These are phyloP conservation scores for Euclidia mi DNA, from an alignment of 2,888 invertebrate species.

Conservation along the genomic window DNA sequence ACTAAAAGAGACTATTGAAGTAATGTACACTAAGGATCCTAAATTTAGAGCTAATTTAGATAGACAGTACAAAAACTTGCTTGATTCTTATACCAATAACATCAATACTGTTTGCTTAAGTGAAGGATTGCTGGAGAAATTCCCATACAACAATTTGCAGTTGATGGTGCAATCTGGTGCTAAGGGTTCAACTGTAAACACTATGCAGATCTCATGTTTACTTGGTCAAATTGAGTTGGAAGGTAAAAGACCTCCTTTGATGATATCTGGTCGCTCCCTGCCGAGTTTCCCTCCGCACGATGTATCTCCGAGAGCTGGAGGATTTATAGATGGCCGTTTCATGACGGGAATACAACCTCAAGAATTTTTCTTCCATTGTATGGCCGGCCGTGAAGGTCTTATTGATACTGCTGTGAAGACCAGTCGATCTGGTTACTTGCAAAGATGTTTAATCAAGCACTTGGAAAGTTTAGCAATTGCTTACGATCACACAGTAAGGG, in stretches of 20 bases:
- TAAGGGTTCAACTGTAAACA: constrained; percentile 99
- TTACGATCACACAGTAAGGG: constrained; percentile 98
- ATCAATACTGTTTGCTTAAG: constrained; percentile 97
- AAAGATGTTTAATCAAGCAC: constrained; percentile 99
- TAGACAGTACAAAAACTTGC: constrained; percentile 94
- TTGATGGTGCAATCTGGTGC: constrained; percentile 99
- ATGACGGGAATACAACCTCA: constrained; percentile 99
- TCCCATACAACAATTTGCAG: constrained; percentile 99
- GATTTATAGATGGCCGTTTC: constrained; percentile 98
- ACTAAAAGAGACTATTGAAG: constrained; percentile 92
- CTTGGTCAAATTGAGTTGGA: constrained; percentile 99
- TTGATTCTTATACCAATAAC: constrained; percentile 96
- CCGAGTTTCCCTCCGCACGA: constrained; percentile 98
- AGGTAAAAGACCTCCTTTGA: constrained; percentile 98
- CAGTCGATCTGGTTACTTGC: constrained; percentile 99
- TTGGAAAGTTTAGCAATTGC: constrained; percentile 98
- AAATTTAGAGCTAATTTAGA: constrained; percentile 95
- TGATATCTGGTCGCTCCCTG: constrained; percentile 97
- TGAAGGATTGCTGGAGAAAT: constrained; percentile 95
- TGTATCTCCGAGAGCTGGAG: constrained; percentile 97
- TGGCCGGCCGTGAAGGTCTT: constrained; percentile 99
- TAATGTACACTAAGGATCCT: constrained; percentile 92
- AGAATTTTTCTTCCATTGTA: constrained; percentile 99
- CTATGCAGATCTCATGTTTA: constrained; percentile 99
- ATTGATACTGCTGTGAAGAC: constrained; percentile 99